Evolutionary conservation across 2,797 vertebrate genomes (phyloP).

Genomic region (Sciurus carolinensis): DNA sequence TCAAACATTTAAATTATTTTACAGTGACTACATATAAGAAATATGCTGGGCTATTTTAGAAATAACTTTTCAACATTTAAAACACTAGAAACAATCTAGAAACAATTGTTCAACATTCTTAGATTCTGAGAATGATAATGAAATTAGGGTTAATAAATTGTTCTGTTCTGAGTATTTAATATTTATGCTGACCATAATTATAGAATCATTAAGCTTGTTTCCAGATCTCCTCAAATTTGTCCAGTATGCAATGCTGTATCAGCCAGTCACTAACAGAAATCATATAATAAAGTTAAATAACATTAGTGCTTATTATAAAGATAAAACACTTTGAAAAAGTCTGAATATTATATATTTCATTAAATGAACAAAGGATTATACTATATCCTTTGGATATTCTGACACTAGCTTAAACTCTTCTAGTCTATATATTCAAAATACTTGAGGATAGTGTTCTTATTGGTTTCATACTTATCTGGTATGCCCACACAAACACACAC

Average conservation of each 20-base stretch:
- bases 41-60: neutral
- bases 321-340: neutral
- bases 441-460: neutral
- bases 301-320: neutral
- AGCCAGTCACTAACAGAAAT: neutral
- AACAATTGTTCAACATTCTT: neutral
- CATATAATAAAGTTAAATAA: neutral
- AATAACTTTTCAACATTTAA: neutral
- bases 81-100: neutral
- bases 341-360: neutral
- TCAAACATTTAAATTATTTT: neutral
- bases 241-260: neutral
- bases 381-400: neutral
- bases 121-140: neutral
- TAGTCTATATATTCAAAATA: conserved; percentile 11
- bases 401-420: neutral
- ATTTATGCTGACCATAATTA: neutral
- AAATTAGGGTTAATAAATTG: neutral
- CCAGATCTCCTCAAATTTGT: neutral
- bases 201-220: neutral
- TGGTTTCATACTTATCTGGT: neutral
- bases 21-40: neutral
- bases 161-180: neutral
- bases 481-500: neutral
- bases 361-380: neutral